Evolutionary conservation across 2,113 vertebrate genomes (phyloP), one percentile per base, ranked within the genome.

Genomic region (Petromus typicus): DNA sequence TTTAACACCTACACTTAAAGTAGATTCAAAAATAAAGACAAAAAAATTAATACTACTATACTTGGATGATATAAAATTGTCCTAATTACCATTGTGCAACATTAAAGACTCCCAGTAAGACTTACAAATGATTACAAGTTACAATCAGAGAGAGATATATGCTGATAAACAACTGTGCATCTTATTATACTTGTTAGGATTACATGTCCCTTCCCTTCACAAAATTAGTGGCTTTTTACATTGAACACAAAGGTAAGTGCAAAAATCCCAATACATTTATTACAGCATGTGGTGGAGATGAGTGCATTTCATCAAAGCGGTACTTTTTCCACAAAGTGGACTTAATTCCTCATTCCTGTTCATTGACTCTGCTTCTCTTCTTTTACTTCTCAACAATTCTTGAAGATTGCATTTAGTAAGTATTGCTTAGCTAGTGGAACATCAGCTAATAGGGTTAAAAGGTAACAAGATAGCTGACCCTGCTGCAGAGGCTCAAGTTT

Each of bases 401-500:
- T 64, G 66, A 81, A 2, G 9, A 32, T 14, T 63, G 67, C 89
- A 67, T 1, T 91, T 71, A 30, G 7, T 59, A 45, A 96, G 37
- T 63, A 83, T 45, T 92, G 93, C 93, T 96, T 92, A 95, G 94
- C 93, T 96, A 92, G 94, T n/a, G 57, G 91, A 90, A 95, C 78
- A 66, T 66, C 87, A 34, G 73, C 81, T 79, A 89, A 76, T n/a
- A 69, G 87, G 64, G 94, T 93, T 96, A 82, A 97, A 91, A 95
- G 94, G 91, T 92, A 95, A 96, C 89, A 87, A 96, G 97, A 88
- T 96, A 92, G 96, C 86, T 95, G 93, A 96, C 82, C 91, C 82
- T 57, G 43, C 56, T 56, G 4, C 37, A 18, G 40, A 61, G 61
- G 76, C 76, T 93, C 94, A 64, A 32, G 71, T 96, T 96, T 96